Evolutionary conservation across 2,888 invertebrate species (phyloP).

Genomic region (Conchocele bisecta): DNA sequence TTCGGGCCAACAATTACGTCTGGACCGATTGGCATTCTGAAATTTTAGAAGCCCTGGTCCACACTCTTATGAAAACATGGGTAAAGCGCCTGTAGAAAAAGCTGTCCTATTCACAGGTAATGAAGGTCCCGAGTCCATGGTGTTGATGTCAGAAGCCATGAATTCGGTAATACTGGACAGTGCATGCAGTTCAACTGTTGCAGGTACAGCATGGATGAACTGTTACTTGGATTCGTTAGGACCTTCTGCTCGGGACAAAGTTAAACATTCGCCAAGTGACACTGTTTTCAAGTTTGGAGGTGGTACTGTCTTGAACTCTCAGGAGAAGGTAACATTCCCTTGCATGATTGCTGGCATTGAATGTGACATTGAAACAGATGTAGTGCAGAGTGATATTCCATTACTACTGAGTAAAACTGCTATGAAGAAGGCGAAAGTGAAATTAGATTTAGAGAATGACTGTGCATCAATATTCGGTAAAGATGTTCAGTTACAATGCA

Average conservation of each 20-base stretch:
- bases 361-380: slow-evolving; percentile 42
- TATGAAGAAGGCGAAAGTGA: slow-evolving; percentile 44
- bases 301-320: slow-evolving; percentile 35
- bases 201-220: slow-evolving; percentile 42
- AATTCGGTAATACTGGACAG: slow-evolving; percentile 47
- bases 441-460: slow-evolving; percentile 55
- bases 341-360: slow-evolving; percentile 29
- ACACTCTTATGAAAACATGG: slow-evolving; percentile 40
- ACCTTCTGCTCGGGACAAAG: slow-evolving; percentile 9
- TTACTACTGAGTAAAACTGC: slow-evolving; percentile 37
- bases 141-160: slow-evolving; percentile 34
- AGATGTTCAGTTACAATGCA: slow-evolving; percentile 12
- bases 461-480: slow-evolving; percentile 48
- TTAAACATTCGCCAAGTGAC: slow-evolving; percentile 15
- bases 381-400: slow-evolving; percentile 42
- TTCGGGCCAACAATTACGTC: too few relatives aligned
- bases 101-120: slow-evolving; percentile 49
- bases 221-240: slow-evolving; percentile 34
- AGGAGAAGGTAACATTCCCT: slow-evolving; percentile 35
- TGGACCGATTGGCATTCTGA: too few relatives aligned
- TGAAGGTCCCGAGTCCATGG: slow-evolving; percentile 11
- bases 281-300: slow-evolving; percentile 45
- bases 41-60: slow-evolving; percentile 40
- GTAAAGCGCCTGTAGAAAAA: slow-evolving; percentile 24
- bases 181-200: slow-evolving; percentile 45